Conservation (phyloP, 2,888 invertebrate species). For the Drosophila suboccidentalis region DNA sequence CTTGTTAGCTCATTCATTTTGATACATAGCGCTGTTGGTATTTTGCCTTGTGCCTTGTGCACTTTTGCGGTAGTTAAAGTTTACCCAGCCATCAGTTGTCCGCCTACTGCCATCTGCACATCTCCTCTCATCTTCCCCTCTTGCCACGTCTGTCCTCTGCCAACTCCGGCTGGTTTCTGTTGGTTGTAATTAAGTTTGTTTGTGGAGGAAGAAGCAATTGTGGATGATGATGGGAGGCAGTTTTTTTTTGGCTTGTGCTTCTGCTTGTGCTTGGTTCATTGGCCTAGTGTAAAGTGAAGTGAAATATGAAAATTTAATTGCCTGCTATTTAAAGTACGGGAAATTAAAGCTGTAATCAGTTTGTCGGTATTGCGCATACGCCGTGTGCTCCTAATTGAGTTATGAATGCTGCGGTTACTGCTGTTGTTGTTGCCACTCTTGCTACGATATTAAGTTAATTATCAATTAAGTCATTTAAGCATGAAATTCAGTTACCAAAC, state of each 20-base stretch:
- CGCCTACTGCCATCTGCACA: constrained; percentile 30
- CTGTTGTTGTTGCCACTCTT: constrained; percentile 13
- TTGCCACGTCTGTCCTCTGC: constrained; percentile 15
- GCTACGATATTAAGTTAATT: constrained; percentile 56
- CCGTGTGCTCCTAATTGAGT: constrained; percentile 68
- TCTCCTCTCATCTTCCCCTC: neutral
- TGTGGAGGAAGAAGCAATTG: constrained; percentile 2
- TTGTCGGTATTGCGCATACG: constrained; percentile 56
- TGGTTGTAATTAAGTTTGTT: constrained; percentile 69
- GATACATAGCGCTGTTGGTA: constrained; percentile 46
- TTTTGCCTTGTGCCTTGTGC: constrained; percentile 40
- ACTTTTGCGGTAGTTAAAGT: constrained; percentile 52
- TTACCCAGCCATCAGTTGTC: constrained; percentile 42
- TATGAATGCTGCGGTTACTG: constrained; percentile 31
- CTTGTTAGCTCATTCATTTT: constrained; percentile 27
- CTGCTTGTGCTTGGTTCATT: constrained; percentile 36
- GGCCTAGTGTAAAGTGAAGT: constrained; percentile 36
- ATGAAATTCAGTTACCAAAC: constrained; percentile 52
- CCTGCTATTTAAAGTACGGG: constrained; percentile 39
- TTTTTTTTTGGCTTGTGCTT: constrained; percentile 8
- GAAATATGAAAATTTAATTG: constrained; percentile 59
- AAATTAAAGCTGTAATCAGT: constrained; percentile 49
- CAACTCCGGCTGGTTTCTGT: constrained; percentile 46
- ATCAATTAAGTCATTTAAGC: constrained; percentile 69
- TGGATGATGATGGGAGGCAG: neutral